Conservation (phyloP, 1,140 invertebrate genomes). For the Aphelenchoides avenae region DNA sequence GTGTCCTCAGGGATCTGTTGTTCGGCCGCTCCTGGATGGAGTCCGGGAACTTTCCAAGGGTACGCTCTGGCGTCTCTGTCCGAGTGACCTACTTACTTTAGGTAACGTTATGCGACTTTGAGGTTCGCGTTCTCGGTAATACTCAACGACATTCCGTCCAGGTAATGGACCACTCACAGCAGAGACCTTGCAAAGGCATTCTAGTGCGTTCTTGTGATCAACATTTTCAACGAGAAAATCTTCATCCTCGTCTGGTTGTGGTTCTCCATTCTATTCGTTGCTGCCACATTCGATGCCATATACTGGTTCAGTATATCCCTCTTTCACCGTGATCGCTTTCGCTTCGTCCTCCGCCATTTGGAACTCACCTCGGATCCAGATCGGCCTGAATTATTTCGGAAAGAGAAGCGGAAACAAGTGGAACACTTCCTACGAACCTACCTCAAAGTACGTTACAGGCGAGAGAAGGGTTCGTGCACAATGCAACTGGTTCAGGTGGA, state of each 20-base stretch:
- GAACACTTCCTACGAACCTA: constrained; percentile 58
- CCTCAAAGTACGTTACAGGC: constrained; percentile 55
- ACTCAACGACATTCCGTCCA: constrained; percentile 60
- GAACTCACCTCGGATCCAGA: constrained; percentile 59
- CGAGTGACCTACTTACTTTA: constrained; percentile 4
- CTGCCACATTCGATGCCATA: constrained; percentile 60
- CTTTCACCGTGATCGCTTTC: constrained; percentile 57
- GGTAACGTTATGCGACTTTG: constrained; percentile 61
- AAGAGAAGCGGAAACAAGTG: constrained; percentile 59
- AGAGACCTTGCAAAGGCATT: constrained; percentile 14
- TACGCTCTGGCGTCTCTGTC: too few relatives aligned
- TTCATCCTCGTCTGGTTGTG: constrained; percentile 65
- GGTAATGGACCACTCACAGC: constrained; percentile 11
- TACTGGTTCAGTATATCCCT: constrained; percentile 59
- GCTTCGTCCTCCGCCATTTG: constrained; percentile 56
- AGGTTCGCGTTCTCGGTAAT: constrained; percentile 63
- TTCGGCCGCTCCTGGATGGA: constrained; percentile 56
- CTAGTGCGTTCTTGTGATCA: constrained; percentile 65
- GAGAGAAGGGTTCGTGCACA: constrained; percentile 9
- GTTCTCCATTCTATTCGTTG: constrained; percentile 63
- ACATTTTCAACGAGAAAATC: constrained; percentile 65
- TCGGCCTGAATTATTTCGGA: constrained; percentile 55
- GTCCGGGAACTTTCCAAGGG: constrained; percentile 59
- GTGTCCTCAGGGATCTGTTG: constrained; percentile 51
- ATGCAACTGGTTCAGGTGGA: constrained; percentile 49